Conservation (phyloP, 2,888 invertebrate genomes). For the Saturnia japonica region DNA sequence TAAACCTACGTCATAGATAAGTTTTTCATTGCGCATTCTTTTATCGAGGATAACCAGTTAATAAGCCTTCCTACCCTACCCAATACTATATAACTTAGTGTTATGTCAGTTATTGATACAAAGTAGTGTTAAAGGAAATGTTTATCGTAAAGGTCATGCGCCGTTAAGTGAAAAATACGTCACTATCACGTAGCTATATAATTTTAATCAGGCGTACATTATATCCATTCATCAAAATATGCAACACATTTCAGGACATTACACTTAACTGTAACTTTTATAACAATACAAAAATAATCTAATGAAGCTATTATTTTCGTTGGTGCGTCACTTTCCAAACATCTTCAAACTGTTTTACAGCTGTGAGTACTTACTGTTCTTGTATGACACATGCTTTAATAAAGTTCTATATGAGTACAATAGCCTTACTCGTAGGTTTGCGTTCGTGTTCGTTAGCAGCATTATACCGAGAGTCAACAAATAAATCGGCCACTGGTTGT, state of each 20-base stretch:
- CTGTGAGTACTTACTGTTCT: slow-evolving; percentile 22
- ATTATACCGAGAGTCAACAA: slow-evolving; percentile 26
- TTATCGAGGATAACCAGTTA: slow-evolving; percentile 54
- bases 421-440: background rate
- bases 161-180: background rate
- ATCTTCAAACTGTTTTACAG: slow-evolving; percentile 29
- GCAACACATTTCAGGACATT: background rate
- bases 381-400: slow-evolving; percentile 10
- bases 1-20: slow-evolving; percentile 7
- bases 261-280: slow-evolving; percentile 1
- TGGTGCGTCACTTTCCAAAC: slow-evolving; percentile 34
- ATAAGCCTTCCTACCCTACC: slow-evolving; percentile 48
- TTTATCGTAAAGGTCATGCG: slow-evolving; percentile 5
- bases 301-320: slow-evolving; percentile 16
- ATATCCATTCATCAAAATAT: background rate
- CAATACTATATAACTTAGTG: slow-evolving; percentile 27
- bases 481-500: slow-evolving; percentile 29
- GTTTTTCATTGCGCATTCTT: slow-evolving; percentile 45
- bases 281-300: slow-evolving; percentile 20
- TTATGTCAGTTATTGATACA: slow-evolving; percentile 31
- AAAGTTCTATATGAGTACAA: background rate
- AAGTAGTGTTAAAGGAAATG: slow-evolving; percentile 21
- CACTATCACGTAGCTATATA: background rate
- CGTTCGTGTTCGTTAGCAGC: slow-evolving; percentile 12
- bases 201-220: background rate